phyloP scores from a whole-genome alignment of 2,888 invertebrate species.

The Axea sp. region DNA sequence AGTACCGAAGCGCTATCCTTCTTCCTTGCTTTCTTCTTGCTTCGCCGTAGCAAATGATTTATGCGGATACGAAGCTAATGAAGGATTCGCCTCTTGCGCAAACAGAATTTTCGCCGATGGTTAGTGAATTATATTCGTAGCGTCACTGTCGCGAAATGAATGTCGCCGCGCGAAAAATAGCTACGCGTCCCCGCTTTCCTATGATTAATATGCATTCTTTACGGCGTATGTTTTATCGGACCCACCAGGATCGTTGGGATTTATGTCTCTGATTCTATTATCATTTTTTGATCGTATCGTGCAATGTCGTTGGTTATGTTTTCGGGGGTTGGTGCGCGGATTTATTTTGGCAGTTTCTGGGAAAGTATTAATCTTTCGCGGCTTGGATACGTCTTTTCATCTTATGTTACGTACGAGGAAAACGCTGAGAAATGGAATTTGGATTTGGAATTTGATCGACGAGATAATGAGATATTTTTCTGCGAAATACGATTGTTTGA shows the following conservation, averaged over 20 bases:
- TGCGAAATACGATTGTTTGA: constrained; percentile 5
- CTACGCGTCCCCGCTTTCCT: not conserved
- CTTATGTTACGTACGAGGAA: not conserved
- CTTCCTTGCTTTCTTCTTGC: constrained; percentile 14
- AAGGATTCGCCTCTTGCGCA: constrained; percentile 51
- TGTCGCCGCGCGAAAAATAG: constrained; percentile 37
- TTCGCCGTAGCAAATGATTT: constrained; percentile 42
- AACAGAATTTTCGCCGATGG: constrained; percentile 55
- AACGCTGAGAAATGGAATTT: constrained; percentile 2
- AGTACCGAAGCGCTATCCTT: constrained; percentile 2
- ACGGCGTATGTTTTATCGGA: constrained; percentile 33
- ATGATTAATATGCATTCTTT: constrained; percentile 45
- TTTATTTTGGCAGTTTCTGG: constrained; percentile 21
- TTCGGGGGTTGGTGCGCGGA: constrained; percentile 7
- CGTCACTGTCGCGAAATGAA: constrained; percentile 51
- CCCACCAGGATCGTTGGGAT: constrained; percentile 7
- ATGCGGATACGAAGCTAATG: constrained; percentile 55
- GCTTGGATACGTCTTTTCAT: constrained; percentile 13
- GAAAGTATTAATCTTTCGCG: constrained; percentile 19
- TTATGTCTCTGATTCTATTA: constrained; percentile 38
- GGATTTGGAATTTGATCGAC: constrained; percentile 5
- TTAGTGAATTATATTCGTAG: constrained; percentile 51
- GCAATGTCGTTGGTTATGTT: constrained; percentile 14
- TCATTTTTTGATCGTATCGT: constrained; percentile 26
- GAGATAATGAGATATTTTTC: constrained; percentile 11